Evolutionary conservation across 2,113 vertebrate genomes (phyloP), one percentile per base, ranked within the genome.

Genomic region (Proteles cristata): DNA sequence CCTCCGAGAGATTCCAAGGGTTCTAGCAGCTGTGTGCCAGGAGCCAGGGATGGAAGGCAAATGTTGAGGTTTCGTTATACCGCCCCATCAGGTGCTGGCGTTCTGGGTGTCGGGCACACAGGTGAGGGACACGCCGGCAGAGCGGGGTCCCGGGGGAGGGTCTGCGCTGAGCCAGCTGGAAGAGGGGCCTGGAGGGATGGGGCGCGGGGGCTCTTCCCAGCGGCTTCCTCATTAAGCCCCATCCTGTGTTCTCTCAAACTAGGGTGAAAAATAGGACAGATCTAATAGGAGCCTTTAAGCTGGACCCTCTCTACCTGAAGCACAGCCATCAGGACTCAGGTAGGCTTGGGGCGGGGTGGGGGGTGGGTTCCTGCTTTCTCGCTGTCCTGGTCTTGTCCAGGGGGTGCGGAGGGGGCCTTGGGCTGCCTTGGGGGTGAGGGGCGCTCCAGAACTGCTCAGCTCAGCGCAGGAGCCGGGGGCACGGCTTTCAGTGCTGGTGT

Each of bases 301-400:
- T 99, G 96, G 99, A 99, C 45, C 99, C 99, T 1, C 95, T 99
- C 58, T 99, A 99, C 95, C 99, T 99, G 89, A 99, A 99, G 98
- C 99, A 99, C 65, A 98, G 99, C 90, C 99, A 99, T 93, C 99
- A 99, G 97, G 99, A 99, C 69, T 99, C 99, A 97, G 99, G 99
- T 99, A 98, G 97, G 90, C 7, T 15, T 17, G 53, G 4, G 4
- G 58, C 0, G 21, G 7, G 21, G 7, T 1, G 55, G 55, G 55
- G 5, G 50, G 50, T 0, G 16, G 1, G 12, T 0, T 4, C 4
- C 33, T 4, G 7, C 28, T 53, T 7, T 63, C n/a, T 26, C 10
- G 0, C 5, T 9, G 21, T 23, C 5, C 55, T 0, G 4, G 4
- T 14, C 68, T 61, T 43, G 9, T 1, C 26, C 45, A 43, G 28